Conservation (phyloP, 2,888 invertebrate species). For the Amiota mariae region DNA sequence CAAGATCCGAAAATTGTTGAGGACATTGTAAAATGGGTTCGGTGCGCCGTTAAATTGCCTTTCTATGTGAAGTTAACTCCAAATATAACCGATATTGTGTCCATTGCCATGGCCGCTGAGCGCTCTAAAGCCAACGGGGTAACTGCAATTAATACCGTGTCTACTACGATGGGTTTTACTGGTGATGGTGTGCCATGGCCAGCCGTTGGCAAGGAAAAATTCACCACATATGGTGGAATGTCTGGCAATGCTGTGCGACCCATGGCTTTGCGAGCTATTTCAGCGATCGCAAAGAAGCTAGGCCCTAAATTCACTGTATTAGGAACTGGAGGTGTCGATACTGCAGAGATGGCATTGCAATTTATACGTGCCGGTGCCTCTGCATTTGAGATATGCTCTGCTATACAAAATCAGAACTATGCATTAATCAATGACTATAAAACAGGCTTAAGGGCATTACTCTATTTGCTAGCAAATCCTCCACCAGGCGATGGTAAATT, state of each 20-base stretch:
- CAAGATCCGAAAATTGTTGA: conserved; percentile 92
- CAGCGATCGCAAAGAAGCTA: not conserved
- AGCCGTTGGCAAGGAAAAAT: conserved; percentile 83
- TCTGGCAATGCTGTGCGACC: conserved; percentile 59
- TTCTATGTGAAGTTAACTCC: conserved; percentile 90
- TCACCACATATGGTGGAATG: conserved; percentile 91
- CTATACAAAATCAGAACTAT: not conserved
- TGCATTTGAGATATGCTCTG: conserved; percentile 87
- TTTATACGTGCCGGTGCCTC: conserved; percentile 95
- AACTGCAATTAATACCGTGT: not conserved
- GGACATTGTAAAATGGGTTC: conserved; percentile 93
- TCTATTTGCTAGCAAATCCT: not conserved
- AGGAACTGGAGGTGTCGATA: conserved; percentile 97
- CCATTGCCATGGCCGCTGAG: not conserved
- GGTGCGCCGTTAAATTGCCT: conserved; percentile 89
- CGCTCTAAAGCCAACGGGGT: not conserved
- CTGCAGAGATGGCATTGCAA: conserved; percentile 42
- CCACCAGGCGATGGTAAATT: not conserved
- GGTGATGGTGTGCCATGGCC: conserved; percentile 75
- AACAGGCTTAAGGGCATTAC: conserved; percentile 81
- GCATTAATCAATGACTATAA: not conserved
- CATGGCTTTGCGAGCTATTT: conserved; percentile 76
- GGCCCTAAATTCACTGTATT: not conserved
- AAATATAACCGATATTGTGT: not conserved
- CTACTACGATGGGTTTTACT: not conserved